Percentiles rank a stretch among this genome's conserved stretches.
phyloP scores from a whole-genome alignment of 2,113 vertebrate genomes.

The Pterophyllum scalare region DNA sequence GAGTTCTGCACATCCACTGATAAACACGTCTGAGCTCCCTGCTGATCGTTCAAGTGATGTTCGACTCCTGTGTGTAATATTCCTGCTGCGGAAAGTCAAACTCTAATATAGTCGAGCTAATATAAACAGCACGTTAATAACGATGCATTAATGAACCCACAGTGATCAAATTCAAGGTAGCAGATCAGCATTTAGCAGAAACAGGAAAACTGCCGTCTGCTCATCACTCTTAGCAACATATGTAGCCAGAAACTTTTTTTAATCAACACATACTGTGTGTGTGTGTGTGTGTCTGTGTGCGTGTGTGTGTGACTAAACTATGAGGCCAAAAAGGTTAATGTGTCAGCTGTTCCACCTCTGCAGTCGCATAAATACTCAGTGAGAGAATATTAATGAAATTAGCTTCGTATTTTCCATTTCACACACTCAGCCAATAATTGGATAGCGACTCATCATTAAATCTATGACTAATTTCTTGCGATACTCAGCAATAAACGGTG shows the following conservation, averaged over 20 bases:
- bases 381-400: conserved; percentile 76
- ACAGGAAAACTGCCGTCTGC: not conserved
- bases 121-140: not conserved
- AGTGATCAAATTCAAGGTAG: not conserved
- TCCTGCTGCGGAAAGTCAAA: not conserved
- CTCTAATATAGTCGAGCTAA: too few relatives aligned
- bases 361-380: conserved; percentile 40
- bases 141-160: not conserved
- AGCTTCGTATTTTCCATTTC: conserved; percentile 58
- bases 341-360: conserved; percentile 22
- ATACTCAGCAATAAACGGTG: conserved; percentile 31
- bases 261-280: too few relatives aligned
- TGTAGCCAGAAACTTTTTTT: not conserved
- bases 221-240: not conserved
- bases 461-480: conserved; percentile 29
- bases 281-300: not conserved
- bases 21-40: not conserved
- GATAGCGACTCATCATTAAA: conserved; percentile 47
- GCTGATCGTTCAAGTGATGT: not conserved
- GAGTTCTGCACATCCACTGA: too few relatives aligned
- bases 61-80: not conserved
- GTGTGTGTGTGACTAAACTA: conserved; percentile 36
- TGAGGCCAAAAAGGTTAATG: conserved; percentile 69
- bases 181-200: not conserved
- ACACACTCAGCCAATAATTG: conserved; percentile 56